These are phyloP conservation scores for Heterotis niloticus DNA, from an alignment of 2,113 vertebrate genomes.

Conservation along the genomic window DNA sequence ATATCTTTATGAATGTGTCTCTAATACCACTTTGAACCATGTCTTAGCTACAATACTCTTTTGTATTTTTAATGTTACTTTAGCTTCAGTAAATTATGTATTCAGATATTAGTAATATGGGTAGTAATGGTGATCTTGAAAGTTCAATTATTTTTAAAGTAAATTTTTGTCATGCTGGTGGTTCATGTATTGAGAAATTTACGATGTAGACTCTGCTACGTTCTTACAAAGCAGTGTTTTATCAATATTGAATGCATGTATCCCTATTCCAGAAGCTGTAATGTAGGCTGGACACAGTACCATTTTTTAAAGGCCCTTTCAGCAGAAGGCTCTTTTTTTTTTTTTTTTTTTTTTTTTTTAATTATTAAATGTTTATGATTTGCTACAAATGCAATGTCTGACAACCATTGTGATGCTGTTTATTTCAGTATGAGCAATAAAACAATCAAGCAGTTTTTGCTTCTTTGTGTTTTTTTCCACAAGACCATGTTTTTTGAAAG, in stretches of 20 bases:
- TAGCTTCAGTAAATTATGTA: background rate
- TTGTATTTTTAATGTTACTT: background rate
- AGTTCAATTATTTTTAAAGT: background rate
- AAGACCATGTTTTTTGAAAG: too few relatives aligned
- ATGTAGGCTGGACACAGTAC: background rate
- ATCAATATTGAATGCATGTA: background rate
- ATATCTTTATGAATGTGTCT: background rate
- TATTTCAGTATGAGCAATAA: slow-evolving; percentile 8
- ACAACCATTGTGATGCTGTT: background rate
- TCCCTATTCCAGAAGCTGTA: background rate
- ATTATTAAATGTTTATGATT: background rate
- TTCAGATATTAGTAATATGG: background rate
- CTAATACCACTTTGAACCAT: background rate
- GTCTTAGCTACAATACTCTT: background rate
- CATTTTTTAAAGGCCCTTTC: background rate
- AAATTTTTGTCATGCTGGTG: background rate
- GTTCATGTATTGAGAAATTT: background rate
- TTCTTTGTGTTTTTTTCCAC: too few relatives aligned
- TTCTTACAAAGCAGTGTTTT: slow-evolving; percentile 13
- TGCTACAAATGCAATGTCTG: background rate
- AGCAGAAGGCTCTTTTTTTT: background rate
- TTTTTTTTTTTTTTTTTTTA: background rate
- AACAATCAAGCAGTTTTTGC: slow-evolving; percentile 8
- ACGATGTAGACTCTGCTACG: background rate
- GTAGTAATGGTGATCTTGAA: background rate